A percentile compares a stretch with the other conserved stretches of the same genome.
phyloP scores from a whole-genome alignment of 2,113 vertebrate species.

The Ammodramus savannarum region DNA sequence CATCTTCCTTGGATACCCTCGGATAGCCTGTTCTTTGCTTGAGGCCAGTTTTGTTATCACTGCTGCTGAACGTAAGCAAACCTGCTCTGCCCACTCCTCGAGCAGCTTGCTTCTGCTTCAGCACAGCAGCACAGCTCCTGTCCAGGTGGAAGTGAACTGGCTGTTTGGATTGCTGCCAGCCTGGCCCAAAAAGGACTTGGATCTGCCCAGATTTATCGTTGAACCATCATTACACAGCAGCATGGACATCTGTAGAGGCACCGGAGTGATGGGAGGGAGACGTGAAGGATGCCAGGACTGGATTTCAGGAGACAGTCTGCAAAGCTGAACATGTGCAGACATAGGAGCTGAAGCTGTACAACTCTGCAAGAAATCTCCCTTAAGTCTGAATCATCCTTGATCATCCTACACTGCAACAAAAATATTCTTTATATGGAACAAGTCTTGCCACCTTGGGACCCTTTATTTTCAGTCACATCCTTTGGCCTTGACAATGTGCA shows the following conservation, averaged over 20 bases:
- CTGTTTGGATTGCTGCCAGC: not conserved
- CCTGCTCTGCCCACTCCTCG: not conserved
- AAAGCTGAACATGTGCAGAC: not conserved
- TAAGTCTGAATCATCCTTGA: not conserved
- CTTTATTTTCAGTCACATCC: not conserved
- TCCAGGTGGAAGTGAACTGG: not conserved
- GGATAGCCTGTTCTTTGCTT: not conserved
- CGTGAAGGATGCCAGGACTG: not conserved
- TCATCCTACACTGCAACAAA: not conserved
- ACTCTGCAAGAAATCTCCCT: not conserved
- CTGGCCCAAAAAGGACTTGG: not conserved
- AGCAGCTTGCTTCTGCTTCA: not conserved
- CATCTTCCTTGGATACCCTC: not conserved
- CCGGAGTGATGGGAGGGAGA: not conserved
- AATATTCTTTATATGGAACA: not conserved
- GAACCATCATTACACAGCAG: not conserved
- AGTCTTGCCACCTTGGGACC: not conserved
- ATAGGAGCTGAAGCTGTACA: not conserved
- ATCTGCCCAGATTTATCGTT: not conserved
- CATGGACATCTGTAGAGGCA: not conserved
- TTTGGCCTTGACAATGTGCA: not conserved
- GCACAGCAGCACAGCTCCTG: not conserved
- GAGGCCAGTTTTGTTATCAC: not conserved
- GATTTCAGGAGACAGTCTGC: not conserved
- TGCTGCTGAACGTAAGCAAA: not conserved